phyloP scores from a whole-genome alignment of 2,113 vertebrate species.

The Crotophaga sulcirostris region DNA sequence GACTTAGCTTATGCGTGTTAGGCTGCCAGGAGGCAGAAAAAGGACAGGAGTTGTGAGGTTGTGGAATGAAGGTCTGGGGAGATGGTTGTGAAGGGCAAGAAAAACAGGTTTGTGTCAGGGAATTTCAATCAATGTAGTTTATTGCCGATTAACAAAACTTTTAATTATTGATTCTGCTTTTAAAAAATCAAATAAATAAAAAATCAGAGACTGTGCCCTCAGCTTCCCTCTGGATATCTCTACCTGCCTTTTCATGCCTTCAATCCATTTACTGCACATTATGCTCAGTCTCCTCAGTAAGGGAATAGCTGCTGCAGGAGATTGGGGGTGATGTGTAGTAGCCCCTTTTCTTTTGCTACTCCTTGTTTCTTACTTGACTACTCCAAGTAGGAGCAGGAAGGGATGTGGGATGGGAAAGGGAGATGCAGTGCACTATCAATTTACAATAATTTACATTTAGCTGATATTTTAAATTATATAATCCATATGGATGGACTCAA shows the following conservation, averaged over 20 bases:
- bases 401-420: not conserved
- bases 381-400: not conserved
- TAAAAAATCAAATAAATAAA: not conserved
- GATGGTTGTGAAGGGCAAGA: not conserved
- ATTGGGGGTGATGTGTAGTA: accelerated
- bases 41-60: not conserved
- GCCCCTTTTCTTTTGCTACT: not conserved
- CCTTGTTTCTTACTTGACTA: not conserved
- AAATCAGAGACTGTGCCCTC: not conserved
- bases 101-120: not conserved
- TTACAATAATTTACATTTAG: too few relatives aligned
- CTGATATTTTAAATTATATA: not conserved
- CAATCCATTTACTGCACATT: accelerated
- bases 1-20: not conserved
- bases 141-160: not conserved
- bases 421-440: too few relatives aligned
- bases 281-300: not conserved
- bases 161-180: not conserved
- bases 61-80: not conserved
- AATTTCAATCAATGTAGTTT: not conserved
- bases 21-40: not conserved
- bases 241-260: not conserved
- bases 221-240: not conserved
- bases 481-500: not conserved
- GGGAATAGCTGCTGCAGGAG: not conserved